phyloP scores from a whole-genome alignment of 2,113 vertebrate species.

The Polypterus senegalus region DNA sequence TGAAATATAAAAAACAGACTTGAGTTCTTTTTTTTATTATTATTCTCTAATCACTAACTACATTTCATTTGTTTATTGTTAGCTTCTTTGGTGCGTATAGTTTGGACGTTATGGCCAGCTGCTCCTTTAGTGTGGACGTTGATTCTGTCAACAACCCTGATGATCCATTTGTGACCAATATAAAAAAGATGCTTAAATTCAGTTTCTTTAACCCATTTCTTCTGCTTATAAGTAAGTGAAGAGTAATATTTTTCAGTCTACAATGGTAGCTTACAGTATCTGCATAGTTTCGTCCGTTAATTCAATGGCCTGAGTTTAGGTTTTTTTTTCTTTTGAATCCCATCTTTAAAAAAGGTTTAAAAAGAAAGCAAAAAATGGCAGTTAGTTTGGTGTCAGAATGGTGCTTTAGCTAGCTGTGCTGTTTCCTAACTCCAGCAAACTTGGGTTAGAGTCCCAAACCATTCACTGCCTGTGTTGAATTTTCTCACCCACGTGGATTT shows the following conservation, averaged over 20 bases:
- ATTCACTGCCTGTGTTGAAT: too few species aligned
- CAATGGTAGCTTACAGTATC: not conserved
- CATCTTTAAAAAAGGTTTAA: too few species aligned
- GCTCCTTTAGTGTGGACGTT: conserved; percentile 66
- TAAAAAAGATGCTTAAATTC: conserved; percentile 48
- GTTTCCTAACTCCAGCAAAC: too few species aligned
- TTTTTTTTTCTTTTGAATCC: too few species aligned
- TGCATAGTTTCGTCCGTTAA: not conserved
- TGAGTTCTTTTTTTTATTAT: too few species aligned
- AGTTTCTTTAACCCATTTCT: conserved; percentile 36
- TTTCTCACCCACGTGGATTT: too few species aligned
- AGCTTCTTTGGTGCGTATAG: conserved; percentile 71
- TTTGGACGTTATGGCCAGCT: conserved; percentile 66
- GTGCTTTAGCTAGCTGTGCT: too few species aligned
- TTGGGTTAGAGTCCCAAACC: too few species aligned
- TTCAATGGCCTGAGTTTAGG: too few species aligned
- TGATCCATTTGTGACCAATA: conserved; percentile 62
- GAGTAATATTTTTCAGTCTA: not conserved
- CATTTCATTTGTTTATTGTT: not conserved
- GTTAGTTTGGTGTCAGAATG: too few species aligned
- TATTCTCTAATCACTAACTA: not conserved
- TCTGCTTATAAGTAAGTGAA: conserved; percentile 34
- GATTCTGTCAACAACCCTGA: conserved; percentile 70
- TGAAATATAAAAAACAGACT: not conserved
- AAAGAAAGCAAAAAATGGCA: too few species aligned